Evolutionary conservation across 2,113 vertebrate species (phyloP), one percentile per base, ranked within the genome.

Genomic region (Saguinus midas): DNA sequence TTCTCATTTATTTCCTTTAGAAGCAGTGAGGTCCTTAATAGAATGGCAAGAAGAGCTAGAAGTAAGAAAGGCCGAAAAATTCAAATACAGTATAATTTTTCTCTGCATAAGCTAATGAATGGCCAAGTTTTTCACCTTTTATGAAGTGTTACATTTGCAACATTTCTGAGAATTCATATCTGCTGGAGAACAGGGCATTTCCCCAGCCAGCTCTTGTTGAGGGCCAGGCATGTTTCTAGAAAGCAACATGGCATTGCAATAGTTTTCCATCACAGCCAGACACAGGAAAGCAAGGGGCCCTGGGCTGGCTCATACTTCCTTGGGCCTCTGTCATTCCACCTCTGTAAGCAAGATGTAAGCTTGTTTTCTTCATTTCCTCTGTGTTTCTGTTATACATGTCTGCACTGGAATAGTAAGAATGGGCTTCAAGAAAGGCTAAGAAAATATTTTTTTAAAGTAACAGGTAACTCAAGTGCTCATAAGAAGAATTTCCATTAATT

Each of bases 291-390:
- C 3, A 5, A 61, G 7, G 14, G 40, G 3, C 10, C 40, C 5
- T 17, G 8, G 48, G 1, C 6, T 9, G 3, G 7, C 61, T n/a
- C 5, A 0, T 0, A 12, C 25, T 4, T 32, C 13, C 52, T 11
- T 3, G 10, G 5, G 6, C 5, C 14, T 45, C 21, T 16, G 2
- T 50, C 43, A 68, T 70, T 21, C 45, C n/a, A 13, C 4, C 2
- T 87, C 2, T 16, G 1, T 11, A 29, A 32, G 37, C 37, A 73
- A 4, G 3, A 1, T 3, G 4, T 27, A 45, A 48, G 4, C 4
- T 87, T n/a, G 0, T 14, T 70, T 70, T 0, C 2, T 16, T 85
- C 20, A 29, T 61, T 48, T 88, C 1, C 9, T 20, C 11, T 45
- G 45, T 58, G 5, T 52, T 86, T 68, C 29, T 85, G 25, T 48